These are phyloP conservation scores for Pissodes strobi DNA, from an alignment of 1,140 invertebrate genomes.

Conservation along the genomic window DNA sequence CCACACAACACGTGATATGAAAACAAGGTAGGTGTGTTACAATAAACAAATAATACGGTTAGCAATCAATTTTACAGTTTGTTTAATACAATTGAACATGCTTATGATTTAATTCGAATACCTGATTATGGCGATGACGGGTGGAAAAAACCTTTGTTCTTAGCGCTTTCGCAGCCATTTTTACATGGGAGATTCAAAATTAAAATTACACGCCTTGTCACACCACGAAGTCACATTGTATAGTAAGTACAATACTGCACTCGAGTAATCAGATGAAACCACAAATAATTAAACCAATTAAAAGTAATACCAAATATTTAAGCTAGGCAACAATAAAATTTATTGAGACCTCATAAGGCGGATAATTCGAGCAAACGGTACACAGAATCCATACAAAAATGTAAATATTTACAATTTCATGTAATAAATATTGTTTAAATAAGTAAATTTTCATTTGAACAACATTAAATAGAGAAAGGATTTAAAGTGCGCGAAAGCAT, in stretches of 20 bases:
- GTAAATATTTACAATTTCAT: constrained; percentile 10
- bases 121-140: constrained; percentile 10
- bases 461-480: no score
- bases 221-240: constrained; percentile 5
- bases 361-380: no score
- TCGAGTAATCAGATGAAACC: constrained; percentile 2
- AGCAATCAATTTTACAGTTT: no score
- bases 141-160: constrained; percentile 4
- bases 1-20: no score
- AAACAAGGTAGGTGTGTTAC: no score
- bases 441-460: no score
- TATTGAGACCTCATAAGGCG: not conserved
- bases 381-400: constrained; percentile 14
- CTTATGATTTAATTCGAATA: no score
- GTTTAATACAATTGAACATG: no score
- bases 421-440: not conserved
- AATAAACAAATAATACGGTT: no score
- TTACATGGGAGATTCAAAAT: no score
- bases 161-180: constrained; percentile 8
- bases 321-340: constrained; percentile 16
- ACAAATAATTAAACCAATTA: constrained; percentile 14
- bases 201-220: no score
- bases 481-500: no score
- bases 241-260: not conserved
- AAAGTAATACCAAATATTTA: constrained; percentile 4